Evolutionary conservation across 2,113 vertebrate species (phyloP).

Genomic region (Rhinopomastus cyanomelas): DNA sequence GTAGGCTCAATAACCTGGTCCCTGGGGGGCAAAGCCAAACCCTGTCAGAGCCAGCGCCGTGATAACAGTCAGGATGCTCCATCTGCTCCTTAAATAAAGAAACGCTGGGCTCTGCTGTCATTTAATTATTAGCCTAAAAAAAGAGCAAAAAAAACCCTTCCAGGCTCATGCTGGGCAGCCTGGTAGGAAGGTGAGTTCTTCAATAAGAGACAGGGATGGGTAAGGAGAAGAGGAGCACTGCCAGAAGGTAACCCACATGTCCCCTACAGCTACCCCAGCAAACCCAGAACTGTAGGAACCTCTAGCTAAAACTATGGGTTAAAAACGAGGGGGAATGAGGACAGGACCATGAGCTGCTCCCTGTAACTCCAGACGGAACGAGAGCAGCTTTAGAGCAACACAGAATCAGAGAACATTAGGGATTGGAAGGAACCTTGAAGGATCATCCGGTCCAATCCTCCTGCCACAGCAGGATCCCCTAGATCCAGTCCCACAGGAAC

Average conservation of each 20-base stretch:
- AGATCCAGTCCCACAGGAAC: too few species aligned
- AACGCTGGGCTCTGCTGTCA: not conserved
- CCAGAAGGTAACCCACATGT: not conserved
- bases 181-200: not conserved
- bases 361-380: not conserved
- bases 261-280: not conserved
- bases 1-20: not conserved
- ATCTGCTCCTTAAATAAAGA: constrained; percentile 50
- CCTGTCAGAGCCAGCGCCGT: not conserved
- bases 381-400: not conserved
- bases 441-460: too few species aligned
- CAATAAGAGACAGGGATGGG: not conserved
- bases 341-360: not conserved
- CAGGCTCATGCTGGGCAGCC: not conserved
- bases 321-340: not conserved
- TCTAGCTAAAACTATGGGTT: not conserved
- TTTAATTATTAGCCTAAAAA: constrained; percentile 42
- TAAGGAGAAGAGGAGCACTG: not conserved
- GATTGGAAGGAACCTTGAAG: too few species aligned
- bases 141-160: not conserved
- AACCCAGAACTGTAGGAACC: not conserved
- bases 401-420: too few species aligned
- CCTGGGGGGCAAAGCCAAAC: not conserved
- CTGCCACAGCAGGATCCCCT: too few species aligned
- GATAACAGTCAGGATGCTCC: constrained; percentile 4